Evolutionary conservation across 2,888 invertebrate genomes (phyloP).

Genomic region (Atethmia centrago): DNA sequence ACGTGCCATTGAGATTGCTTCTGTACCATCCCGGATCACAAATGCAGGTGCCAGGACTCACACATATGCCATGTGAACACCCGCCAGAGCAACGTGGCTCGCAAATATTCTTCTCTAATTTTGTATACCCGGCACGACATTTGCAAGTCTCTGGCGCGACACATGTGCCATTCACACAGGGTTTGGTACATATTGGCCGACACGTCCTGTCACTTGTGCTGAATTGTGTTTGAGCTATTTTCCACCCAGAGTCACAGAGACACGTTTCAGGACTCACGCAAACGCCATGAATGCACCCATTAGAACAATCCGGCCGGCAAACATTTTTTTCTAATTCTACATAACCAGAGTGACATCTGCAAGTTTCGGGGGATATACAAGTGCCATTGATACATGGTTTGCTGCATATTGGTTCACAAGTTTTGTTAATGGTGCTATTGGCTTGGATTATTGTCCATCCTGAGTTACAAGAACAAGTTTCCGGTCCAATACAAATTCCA

Average conservation of each 20-base stretch:
- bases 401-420: slow-evolving; percentile 27
- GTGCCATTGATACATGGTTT: slow-evolving; percentile 31
- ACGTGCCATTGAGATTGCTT: slow-evolving; percentile 14
- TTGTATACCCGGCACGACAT: slow-evolving; percentile 32
- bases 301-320: slow-evolving; percentile 39
- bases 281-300: slow-evolving; percentile 23
- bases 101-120: slow-evolving; percentile 17
- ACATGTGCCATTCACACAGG: slow-evolving; percentile 36
- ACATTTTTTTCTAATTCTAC: slow-evolving; percentile 2
- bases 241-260: slow-evolving; percentile 32
- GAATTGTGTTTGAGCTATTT: slow-evolving; percentile 6
- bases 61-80: slow-evolving; percentile 36
- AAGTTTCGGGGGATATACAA: slow-evolving; percentile 47
- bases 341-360: slow-evolving; percentile 37
- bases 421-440: not conserved
- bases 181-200: slow-evolving; percentile 22
- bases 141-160: slow-evolving; percentile 46
- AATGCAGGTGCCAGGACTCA: slow-evolving; percentile 26
- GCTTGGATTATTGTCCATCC: slow-evolving; percentile 8
- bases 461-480: slow-evolving; percentile 33
- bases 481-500: slow-evolving; percentile 55
- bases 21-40: slow-evolving; percentile 45
- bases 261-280: slow-evolving; percentile 39
- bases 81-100: slow-evolving; percentile 28
- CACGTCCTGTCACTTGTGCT: not conserved